phyloP scores from a whole-genome alignment of 1,140 invertebrate genomes.

The Cydia pomonella region DNA sequence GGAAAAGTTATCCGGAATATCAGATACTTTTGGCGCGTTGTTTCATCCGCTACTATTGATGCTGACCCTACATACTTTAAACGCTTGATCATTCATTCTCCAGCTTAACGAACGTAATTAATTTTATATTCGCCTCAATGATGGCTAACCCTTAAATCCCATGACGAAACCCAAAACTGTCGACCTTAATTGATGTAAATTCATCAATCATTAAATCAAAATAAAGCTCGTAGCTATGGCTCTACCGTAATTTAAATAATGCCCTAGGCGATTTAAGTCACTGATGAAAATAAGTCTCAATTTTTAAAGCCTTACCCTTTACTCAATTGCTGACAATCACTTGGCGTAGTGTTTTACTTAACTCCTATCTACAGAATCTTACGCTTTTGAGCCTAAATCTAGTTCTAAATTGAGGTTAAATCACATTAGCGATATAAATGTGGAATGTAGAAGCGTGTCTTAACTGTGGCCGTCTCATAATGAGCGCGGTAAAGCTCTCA shows the following conservation, averaged over 20 bases:
- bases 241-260: background rate
- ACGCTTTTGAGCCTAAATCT: too few relatives aligned
- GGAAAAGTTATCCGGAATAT: too few relatives aligned
- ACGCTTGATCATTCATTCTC: background rate
- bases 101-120: background rate
- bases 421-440: background rate
- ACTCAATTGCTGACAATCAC: too few relatives aligned
- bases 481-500: constrained; percentile 18
- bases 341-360: too few relatives aligned
- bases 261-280: background rate
- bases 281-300: background rate
- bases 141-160: constrained; percentile 3
- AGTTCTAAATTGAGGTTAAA: background rate
- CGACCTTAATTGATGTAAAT: constrained; percentile 27
- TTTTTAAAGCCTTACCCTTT: background rate
- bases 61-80: background rate
- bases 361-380: too few relatives aligned
- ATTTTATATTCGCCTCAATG: constrained; percentile 13
- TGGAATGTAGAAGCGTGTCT: background rate
- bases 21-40: too few relatives aligned
- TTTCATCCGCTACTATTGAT: too few relatives aligned
- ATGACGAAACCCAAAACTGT: constrained; percentile 24
- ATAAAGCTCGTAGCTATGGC: background rate
- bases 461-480: background rate
- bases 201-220: constrained; percentile 21